A percentile compares a stretch with the other conserved stretches of the same genome.
phyloP scores from a whole-genome alignment of 2,888 invertebrate genomes.

The Ennomos erosarius region DNA sequence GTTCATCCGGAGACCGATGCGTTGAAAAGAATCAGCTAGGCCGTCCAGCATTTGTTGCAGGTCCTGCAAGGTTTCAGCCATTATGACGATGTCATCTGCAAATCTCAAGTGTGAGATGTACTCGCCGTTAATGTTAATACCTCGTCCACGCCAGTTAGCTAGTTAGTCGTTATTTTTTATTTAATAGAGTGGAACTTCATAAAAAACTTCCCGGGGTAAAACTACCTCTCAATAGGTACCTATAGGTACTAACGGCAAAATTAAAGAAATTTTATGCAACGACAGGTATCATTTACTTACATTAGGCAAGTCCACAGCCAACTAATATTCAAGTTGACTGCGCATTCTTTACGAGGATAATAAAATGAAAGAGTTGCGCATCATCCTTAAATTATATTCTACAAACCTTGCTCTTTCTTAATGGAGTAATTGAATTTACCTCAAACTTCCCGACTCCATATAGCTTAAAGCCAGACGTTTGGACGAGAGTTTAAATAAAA shows the following conservation, averaged over 20 bases:
- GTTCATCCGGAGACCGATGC: too few relatives aligned
- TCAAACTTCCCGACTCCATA: slow-evolving; percentile 7
- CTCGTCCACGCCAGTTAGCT: too few relatives aligned
- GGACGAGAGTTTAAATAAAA: neutral
- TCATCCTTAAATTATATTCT: slow-evolving; percentile 29
- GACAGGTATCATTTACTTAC: slow-evolving; percentile 26
- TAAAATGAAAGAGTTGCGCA: slow-evolving; percentile 32
- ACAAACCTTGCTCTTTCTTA: slow-evolving; percentile 21
- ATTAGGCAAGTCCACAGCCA: slow-evolving; percentile 28
- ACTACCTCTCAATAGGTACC: neutral
- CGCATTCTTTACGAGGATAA: slow-evolving; percentile 34
- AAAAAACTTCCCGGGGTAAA: too few relatives aligned
- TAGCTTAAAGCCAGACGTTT: slow-evolving; percentile 1
- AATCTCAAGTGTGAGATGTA: too few relatives aligned
- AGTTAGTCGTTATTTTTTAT: too few relatives aligned
- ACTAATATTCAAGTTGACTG: slow-evolving; percentile 36
- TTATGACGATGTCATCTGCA: too few relatives aligned
- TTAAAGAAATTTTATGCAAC: neutral
- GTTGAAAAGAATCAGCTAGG: too few relatives aligned
- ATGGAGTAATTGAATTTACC: slow-evolving; percentile 24
- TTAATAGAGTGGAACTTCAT: too few relatives aligned
- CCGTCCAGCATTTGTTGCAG: too few relatives aligned
- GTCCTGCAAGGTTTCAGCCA: too few relatives aligned
- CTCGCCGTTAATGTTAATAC: too few relatives aligned
- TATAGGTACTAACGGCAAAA: neutral